Evolutionary conservation across 2,113 vertebrate species (phyloP).

Genomic region (Phyllopteryx taeniolatus): DNA sequence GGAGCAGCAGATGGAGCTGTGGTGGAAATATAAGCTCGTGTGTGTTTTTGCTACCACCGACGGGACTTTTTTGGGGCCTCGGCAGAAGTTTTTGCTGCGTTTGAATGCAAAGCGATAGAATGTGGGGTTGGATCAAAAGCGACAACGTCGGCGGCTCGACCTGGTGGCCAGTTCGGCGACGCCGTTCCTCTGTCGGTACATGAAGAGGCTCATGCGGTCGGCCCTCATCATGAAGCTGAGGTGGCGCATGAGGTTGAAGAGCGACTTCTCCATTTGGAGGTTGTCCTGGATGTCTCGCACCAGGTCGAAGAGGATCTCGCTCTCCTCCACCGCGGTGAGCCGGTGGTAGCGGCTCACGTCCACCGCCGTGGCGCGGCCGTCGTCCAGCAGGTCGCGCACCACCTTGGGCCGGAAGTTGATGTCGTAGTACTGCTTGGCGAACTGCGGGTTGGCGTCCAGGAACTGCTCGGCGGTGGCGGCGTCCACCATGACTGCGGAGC

Average conservation of each 20-base stretch:
- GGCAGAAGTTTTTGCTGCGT: not conserved
- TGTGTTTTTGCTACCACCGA: not conserved
- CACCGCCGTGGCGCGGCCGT: constrained; percentile 55
- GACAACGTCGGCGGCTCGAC: constrained; percentile 15
- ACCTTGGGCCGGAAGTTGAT: constrained; percentile 73
- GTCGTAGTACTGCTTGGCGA: constrained; percentile 83
- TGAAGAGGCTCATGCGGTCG: constrained; percentile 86
- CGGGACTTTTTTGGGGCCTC: not conserved
- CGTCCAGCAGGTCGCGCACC: constrained; percentile 75
- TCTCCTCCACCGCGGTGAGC: constrained; percentile 78
- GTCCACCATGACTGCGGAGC: constrained; percentile 63
- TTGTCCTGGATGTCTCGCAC: constrained; percentile 84
- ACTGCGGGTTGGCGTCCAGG: constrained; percentile 80
- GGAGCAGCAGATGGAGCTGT: not conserved
- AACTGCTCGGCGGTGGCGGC: constrained; percentile 81
- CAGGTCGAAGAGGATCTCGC: constrained; percentile 84
- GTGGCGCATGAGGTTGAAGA: constrained; percentile 82
- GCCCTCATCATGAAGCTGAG: constrained; percentile 80
- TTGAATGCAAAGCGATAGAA: not conserved
- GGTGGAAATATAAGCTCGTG: no score
- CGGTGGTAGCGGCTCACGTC: constrained; percentile 71
- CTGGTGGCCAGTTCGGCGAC: constrained; percentile 81
- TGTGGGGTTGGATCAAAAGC: not conserved
- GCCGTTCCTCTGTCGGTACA: constrained; percentile 84
- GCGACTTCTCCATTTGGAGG: constrained; percentile 77